Percentiles rank a stretch among this genome's conserved stretches.
These are phyloP conservation scores for Brachionus angularis DNA, from an alignment of 1,140 invertebrate genomes.

Conservation along the genomic window DNA sequence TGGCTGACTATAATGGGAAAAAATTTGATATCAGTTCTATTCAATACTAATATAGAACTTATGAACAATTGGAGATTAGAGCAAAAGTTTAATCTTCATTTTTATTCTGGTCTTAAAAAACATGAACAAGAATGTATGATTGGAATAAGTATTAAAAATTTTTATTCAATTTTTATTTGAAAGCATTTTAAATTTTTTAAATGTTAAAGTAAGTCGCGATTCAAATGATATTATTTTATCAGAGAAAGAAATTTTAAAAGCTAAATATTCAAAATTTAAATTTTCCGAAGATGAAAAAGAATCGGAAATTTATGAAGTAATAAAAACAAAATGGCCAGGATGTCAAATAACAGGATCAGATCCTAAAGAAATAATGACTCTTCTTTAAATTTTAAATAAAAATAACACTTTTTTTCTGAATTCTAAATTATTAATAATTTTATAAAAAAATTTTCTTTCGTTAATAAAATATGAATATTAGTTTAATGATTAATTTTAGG, in stretches of 20 bases:
- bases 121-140: conserved; percentile 51
- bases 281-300: conserved; percentile 32
- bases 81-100: conserved; percentile 69
- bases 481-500: too few species aligned
- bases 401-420: too few species aligned
- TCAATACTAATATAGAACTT: conserved; percentile 73
- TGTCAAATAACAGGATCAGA: background rate
- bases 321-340: conserved; percentile 35
- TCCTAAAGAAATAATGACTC: conserved; percentile 23
- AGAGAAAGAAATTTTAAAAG: background rate
- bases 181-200: background rate
- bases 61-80: conserved; percentile 77
- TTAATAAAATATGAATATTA: too few species aligned
- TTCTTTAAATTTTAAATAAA: background rate
- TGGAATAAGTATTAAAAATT: background rate
- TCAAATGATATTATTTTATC: background rate
- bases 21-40: conserved; percentile 71
- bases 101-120: conserved; percentile 71
- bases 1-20: conserved; percentile 69
- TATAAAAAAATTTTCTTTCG: too few species aligned
- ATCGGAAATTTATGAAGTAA: conserved; percentile 7
- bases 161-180: background rate
- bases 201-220: conserved; percentile 16
- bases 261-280: conserved; percentile 35
- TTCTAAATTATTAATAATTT: too few species aligned